Evolutionary conservation across 2,113 vertebrate species (phyloP).

Genomic region (Elephas maximus): DNA sequence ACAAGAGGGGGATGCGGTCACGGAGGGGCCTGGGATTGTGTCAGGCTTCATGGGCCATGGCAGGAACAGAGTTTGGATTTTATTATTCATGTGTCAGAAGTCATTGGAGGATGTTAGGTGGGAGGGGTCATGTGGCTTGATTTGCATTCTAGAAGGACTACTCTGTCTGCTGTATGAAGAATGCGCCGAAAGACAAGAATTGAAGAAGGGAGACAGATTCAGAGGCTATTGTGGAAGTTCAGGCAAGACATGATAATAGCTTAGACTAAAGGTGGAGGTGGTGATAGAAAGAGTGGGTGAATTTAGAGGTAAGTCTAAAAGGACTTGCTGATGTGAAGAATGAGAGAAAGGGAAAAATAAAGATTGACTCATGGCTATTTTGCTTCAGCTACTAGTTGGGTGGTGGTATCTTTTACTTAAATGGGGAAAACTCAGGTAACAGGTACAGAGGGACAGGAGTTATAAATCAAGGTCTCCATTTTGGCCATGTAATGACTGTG

Average conservation of each 20-base stretch:
- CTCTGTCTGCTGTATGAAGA: background rate
- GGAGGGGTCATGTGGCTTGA: fast-evolving
- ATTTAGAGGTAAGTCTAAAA: background rate
- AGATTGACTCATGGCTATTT: background rate
- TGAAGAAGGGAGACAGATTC: background rate
- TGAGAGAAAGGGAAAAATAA: background rate
- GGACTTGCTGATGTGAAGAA: background rate
- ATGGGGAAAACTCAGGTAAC: background rate
- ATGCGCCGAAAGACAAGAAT: background rate
- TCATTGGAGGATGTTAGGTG: fast-evolving
- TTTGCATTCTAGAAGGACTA: background rate
- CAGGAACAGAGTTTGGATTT: background rate
- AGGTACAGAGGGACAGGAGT: background rate
- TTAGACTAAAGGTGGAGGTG: background rate
- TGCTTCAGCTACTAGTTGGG: no score
- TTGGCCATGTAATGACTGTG: background rate
- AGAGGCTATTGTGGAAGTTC: background rate
- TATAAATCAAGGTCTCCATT: background rate
- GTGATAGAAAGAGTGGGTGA: background rate
- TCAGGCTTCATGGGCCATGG: background rate
- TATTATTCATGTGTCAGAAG: no score
- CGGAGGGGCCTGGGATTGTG: background rate
- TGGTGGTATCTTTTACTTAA: background rate
- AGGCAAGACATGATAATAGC: background rate
- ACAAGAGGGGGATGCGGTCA: no score